Percentiles rank a stretch among this genome's conserved stretches.
These are phyloP conservation scores for Nothobranchius kuhntae DNA, from an alignment of 2,113 vertebrate genomes.

Conservation along the genomic window DNA sequence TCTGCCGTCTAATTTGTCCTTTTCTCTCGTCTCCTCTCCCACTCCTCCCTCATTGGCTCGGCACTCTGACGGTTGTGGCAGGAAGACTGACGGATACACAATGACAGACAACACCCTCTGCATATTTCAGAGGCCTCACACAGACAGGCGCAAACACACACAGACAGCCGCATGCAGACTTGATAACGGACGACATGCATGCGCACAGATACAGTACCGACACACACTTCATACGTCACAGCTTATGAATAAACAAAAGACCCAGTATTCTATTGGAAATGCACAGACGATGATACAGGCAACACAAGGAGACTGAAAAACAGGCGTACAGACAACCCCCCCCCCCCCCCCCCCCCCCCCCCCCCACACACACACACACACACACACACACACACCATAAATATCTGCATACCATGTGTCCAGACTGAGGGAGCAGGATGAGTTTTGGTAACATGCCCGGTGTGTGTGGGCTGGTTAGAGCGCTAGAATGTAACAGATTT, in stretches of 20 bases:
- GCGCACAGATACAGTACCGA: not conserved
- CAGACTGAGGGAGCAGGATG: slow-evolving; percentile 7
- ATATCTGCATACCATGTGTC: slow-evolving; percentile 24
- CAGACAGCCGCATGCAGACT: slow-evolving; percentile 8
- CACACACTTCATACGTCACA: slow-evolving; percentile 1
- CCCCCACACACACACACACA: slow-evolving; percentile 8
- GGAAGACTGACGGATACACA: slow-evolving; percentile 58
- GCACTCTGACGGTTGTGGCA: slow-evolving; percentile 47
- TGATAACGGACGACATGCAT: not conserved
- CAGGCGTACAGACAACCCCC: not conserved
- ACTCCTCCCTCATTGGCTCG: slow-evolving; percentile 40
- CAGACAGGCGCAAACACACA: slow-evolving; percentile 19
- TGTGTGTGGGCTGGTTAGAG: slow-evolving; percentile 53
- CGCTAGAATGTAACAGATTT: slow-evolving; percentile 58
- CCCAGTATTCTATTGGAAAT: not conserved
- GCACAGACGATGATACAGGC: slow-evolving; percentile 7
- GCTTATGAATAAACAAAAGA: slow-evolving; percentile 16
- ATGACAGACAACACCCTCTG: slow-evolving; percentile 51
- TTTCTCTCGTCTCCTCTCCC: slow-evolving; percentile 32
- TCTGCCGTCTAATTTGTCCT: slow-evolving; percentile 30
- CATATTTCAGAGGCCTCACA: slow-evolving; percentile 57
- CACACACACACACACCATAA: slow-evolving; percentile 2
- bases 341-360: slow-evolving; percentile 5
- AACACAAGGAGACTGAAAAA: slow-evolving; percentile 18
- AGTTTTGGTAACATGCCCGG: slow-evolving; percentile 28